phyloP scores from a whole-genome alignment of 2,888 invertebrate genomes.

The Folsomia manolachei region DNA sequence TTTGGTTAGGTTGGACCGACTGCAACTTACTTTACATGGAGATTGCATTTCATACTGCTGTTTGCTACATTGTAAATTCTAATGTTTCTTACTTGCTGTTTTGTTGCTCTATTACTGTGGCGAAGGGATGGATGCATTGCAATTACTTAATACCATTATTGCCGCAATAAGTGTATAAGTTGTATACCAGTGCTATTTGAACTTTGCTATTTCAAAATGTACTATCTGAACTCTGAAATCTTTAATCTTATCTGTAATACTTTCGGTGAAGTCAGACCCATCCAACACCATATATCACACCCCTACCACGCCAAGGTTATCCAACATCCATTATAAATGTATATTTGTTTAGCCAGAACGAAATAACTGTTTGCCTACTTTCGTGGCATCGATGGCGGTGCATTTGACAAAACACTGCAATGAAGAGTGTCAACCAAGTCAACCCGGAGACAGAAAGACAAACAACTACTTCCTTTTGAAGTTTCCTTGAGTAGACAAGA shows the following conservation, averaged over 20 bases:
- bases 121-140: no score
- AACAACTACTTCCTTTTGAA: conserved; percentile 1
- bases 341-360: no score
- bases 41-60: not conserved
- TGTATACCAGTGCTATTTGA: not conserved
- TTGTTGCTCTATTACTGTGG: no score
- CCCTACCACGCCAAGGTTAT: not conserved
- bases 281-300: no score
- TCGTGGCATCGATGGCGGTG: not conserved
- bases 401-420: not conserved
- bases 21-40: no score
- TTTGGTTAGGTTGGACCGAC: not conserved
- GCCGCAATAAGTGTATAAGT: not conserved
- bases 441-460: not conserved
- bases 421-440: not conserved
- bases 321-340: no score
- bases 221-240: not conserved
- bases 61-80: conserved; percentile 1
- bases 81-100: not conserved
- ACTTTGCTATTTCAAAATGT: not conserved
- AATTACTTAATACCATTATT: no score
- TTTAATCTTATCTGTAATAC: not conserved
- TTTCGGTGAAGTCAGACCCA: no score
- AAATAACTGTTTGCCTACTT: no score
- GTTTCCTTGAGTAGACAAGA: not conserved